phyloP scores from a whole-genome alignment of 2,888 invertebrate species.

The Tromatobia lineatoria region DNA sequence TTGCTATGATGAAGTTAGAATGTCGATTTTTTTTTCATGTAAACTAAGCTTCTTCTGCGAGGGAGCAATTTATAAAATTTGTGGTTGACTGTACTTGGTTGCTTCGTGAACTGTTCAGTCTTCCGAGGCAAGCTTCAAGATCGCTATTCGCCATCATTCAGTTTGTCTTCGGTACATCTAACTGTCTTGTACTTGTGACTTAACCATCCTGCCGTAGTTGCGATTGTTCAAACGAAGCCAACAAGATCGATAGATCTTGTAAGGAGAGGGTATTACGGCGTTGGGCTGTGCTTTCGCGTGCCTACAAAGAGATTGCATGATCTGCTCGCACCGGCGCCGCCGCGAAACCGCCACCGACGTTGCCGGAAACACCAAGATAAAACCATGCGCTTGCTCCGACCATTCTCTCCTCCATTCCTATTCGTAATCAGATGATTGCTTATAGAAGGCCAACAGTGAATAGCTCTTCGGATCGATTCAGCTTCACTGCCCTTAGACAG shows the following conservation, averaged over 20 bases:
- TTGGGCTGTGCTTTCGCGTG: slow-evolving; percentile 42
- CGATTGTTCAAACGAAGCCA: slow-evolving; percentile 36
- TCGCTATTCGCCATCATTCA: not conserved
- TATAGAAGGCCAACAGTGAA: slow-evolving; percentile 46
- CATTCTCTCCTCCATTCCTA: slow-evolving; percentile 6
- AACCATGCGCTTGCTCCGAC: slow-evolving; percentile 34
- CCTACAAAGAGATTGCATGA: slow-evolving; percentile 41
- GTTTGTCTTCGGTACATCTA: slow-evolving; percentile 21
- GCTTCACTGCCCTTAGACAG: slow-evolving; percentile 1
- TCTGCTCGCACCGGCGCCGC: not conserved
- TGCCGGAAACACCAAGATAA: slow-evolving; percentile 32
- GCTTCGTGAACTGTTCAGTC: no score
- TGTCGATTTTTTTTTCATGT: no score
- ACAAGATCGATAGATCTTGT: slow-evolving; percentile 46
- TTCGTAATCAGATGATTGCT: slow-evolving; percentile 50
- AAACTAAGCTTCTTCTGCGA: no score
- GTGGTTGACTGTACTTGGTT: not conserved
- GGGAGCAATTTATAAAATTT: no score
- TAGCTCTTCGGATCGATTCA: slow-evolving; percentile 44
- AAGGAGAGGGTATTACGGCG: slow-evolving; percentile 8
- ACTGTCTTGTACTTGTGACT: not conserved
- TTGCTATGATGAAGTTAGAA: no score
- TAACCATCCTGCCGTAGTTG: not conserved
- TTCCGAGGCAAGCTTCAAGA: not conserved
- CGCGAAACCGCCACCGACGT: slow-evolving; percentile 18